Evolutionary conservation across 2,797 vertebrate species (phyloP).

Genomic region (Oryzias dopingdopingensis): DNA sequence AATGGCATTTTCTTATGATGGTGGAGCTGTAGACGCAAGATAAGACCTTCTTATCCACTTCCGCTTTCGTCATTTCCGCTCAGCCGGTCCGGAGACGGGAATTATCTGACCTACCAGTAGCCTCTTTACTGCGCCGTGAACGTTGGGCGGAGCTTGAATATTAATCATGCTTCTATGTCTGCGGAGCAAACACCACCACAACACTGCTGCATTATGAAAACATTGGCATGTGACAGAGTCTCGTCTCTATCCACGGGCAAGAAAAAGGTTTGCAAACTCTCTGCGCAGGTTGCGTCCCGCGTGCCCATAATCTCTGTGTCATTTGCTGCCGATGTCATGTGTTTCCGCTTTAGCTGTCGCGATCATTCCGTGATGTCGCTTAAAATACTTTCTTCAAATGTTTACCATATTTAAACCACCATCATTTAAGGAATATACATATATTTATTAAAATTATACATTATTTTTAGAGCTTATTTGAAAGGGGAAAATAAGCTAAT

Average conservation of each 20-base stretch:
- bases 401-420: background rate
- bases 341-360: slow-evolving; percentile 14
- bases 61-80: slow-evolving; percentile 12
- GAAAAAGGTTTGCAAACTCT: slow-evolving; percentile 57
- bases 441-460: background rate
- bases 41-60: background rate
- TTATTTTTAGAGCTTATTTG: background rate
- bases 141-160: slow-evolving; percentile 55
- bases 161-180: slow-evolving; percentile 54
- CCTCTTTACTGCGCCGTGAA: slow-evolving; percentile 5
- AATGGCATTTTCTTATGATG: no score
- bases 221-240: slow-evolving; percentile 33
- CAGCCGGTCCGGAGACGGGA: background rate
- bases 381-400: slow-evolving; percentile 35
- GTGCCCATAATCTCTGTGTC: background rate
- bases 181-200: slow-evolving; percentile 71
- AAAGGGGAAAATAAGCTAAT: slow-evolving; percentile 2
- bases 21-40: slow-evolving; percentile 21
- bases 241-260: slow-evolving; percentile 32
- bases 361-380: slow-evolving; percentile 45
- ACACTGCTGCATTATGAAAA: slow-evolving; percentile 62
- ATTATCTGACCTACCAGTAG: slow-evolving; percentile 34
- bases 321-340: slow-evolving; percentile 14
- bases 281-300: background rate
- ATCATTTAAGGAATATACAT: slow-evolving; percentile 23